Base-by-base conservation (phyloP, 2,797 vertebrate species). In the Leptatherina wallacei region DNA sequence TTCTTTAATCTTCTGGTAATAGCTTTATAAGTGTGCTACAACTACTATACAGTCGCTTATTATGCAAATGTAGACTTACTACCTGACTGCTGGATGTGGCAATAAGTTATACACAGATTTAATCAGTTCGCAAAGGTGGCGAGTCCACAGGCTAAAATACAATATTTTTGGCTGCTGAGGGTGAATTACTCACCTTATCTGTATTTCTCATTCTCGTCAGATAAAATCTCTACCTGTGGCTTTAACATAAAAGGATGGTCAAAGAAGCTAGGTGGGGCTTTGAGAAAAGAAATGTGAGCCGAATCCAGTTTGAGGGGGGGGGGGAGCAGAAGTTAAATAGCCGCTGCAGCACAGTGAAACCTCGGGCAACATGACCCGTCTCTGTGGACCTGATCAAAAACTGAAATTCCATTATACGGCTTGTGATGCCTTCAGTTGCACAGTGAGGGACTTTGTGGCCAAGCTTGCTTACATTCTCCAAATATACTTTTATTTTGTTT, bases 361-460 rank as follows among this genome's bases (percentile, higher is more conserved):
- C 24, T 11, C 61, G 35, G 66, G 90, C 82, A 93, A 93, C 83
- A 57, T 82, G 90, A 94, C 42, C 82, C 84, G 81, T 90, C 92
- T 91, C 90, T 47, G 87, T 18, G 89, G 90, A 89, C 82, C 71
- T 57, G 61, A 82, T 84, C 76, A 85, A 86, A 87, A 89, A 89
- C 79, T 32, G 76, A 51, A 75, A 63, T 76, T 73, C 63, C 72
- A 64, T 90, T 85, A 80, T 83, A 67, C 52, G 42, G 71, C 65
- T 73, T 61, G 70, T 18, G 60, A 77, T 44, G 42, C 38, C 65
- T 66, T 61, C 63, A 58, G 49, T 60, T 74, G 57, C 75, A 70
- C 61, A 47, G 35, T 61, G 67, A 64, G 77, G 55, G 66, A 61
- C 49, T 73, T n/a, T 14, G 65, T 57, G 8, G 40, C 65, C n/a